Evolutionary conservation across 2,888 invertebrate species (phyloP).

Genomic region (Xestoiulus laeticollis): DNA sequence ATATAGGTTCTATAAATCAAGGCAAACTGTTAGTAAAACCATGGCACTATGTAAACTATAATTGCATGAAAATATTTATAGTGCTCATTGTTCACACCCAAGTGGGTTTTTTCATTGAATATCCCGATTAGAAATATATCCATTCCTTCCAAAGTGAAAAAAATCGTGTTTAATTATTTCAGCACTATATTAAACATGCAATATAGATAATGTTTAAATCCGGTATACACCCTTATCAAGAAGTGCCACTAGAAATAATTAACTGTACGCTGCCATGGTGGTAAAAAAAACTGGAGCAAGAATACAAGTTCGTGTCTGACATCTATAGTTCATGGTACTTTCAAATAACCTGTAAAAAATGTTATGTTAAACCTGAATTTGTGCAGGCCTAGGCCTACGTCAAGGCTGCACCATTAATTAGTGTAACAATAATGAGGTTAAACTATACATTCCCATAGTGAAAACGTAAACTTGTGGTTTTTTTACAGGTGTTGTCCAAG

Average conservation of each 20-base stretch:
- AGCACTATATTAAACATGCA: not conserved
- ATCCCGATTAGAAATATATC: not conserved
- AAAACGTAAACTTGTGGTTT: not conserved
- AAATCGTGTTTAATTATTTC: not conserved
- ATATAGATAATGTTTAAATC: not conserved
- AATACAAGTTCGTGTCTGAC: not conserved
- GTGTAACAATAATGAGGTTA: not conserved
- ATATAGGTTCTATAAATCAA: not conserved
- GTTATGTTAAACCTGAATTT: not conserved
- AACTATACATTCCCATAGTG: not conserved
- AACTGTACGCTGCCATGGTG: not conserved
- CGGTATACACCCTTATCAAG: not conserved
- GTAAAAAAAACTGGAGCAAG: not conserved
- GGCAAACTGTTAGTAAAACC: not conserved
- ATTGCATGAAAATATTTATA: not conserved
- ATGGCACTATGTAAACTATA: not conserved
- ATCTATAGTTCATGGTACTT: conserved; percentile 9
- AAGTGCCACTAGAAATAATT: not conserved
- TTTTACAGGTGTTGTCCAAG: not conserved
- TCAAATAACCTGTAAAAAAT: not conserved
- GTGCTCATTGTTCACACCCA: not conserved
- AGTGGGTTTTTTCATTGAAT: not conserved
- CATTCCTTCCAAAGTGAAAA: not conserved
- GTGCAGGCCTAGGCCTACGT: not conserved
- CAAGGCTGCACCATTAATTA: not conserved